Conservation (phyloP, 2,113 vertebrate genomes). For the Megalops atlanticus region DNA sequence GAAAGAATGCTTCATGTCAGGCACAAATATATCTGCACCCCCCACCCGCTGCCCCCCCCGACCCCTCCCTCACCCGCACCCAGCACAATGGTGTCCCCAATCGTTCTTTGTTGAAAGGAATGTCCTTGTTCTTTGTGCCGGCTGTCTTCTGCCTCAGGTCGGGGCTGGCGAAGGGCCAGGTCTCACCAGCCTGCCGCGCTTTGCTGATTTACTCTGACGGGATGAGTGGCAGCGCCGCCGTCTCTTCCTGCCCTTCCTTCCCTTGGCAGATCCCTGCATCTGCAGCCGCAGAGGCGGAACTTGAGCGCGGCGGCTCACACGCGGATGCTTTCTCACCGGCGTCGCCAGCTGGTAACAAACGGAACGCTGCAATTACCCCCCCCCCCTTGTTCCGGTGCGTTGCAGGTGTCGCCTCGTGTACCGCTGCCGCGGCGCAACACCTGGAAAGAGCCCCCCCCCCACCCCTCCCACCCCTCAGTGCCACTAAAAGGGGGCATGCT, state of each 20-base stretch:
- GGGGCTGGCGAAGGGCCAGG: slow-evolving; percentile 40
- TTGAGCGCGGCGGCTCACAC: neutral
- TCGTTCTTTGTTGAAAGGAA: slow-evolving; percentile 52
- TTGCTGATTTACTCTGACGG: slow-evolving; percentile 34
- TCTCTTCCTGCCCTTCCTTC: neutral
- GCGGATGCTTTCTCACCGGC: neutral
- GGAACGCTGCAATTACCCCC: slow-evolving; percentile 46
- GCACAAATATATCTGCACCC: slow-evolving; percentile 21
- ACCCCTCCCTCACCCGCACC: slow-evolving; percentile 11
- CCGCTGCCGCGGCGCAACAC: slow-evolving; percentile 49
- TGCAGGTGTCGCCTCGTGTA: slow-evolving; percentile 33
- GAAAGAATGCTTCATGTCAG: slow-evolving; percentile 33
- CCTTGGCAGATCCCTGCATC: neutral
- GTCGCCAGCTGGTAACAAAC: neutral
- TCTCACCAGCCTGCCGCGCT: slow-evolving; percentile 12
- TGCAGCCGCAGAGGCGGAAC: neutral
- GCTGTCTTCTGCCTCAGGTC: slow-evolving; percentile 45
- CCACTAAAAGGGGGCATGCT: slow-evolving; percentile 39
- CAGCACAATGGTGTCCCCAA: slow-evolving; percentile 22
- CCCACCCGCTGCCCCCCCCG: neutral
- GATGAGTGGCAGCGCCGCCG: neutral
- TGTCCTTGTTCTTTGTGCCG: slow-evolving; percentile 52
- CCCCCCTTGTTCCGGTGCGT: slow-evolving; percentile 32
- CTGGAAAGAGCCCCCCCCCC: slow-evolving; percentile 45
- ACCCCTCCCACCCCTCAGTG: neutral